Conservation (phyloP, 2,797 vertebrate genomes). For the Neomorphus geoffroyi region DNA sequence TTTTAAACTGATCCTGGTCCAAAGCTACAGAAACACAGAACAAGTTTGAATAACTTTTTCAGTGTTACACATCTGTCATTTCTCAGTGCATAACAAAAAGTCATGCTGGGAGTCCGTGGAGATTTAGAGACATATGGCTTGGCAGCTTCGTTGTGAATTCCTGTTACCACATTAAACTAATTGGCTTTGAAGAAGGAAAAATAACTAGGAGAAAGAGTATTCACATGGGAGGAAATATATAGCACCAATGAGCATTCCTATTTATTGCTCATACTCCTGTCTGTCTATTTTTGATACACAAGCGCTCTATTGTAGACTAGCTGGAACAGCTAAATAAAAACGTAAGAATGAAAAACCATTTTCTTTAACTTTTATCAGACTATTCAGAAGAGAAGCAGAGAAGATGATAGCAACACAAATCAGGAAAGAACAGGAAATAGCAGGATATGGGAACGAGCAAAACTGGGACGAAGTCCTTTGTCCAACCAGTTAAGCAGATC, state of each 20-base stretch:
- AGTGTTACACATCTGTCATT: conserved; percentile 57
- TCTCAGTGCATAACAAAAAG: not conserved
- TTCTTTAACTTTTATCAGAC: not conserved
- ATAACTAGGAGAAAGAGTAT: conserved; percentile 19
- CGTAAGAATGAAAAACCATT: not conserved
- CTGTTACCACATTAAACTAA: conserved; percentile 14
- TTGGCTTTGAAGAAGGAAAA: conserved; percentile 34
- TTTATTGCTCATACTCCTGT: not conserved
- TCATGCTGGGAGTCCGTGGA: not conserved
- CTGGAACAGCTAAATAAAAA: not conserved
- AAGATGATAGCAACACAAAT: not conserved
- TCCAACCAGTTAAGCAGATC: not conserved
- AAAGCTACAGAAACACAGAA: not conserved
- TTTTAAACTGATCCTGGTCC: not conserved
- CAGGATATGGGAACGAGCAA: not conserved
- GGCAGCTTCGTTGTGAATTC: conserved; percentile 24
- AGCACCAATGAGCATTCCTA: not conserved
- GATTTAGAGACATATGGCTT: conserved; percentile 19
- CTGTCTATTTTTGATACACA: not conserved
- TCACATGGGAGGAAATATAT: not conserved
- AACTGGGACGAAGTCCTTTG: not conserved
- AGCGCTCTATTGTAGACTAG: not conserved
- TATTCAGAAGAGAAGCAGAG: not conserved
- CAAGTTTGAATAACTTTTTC: conserved; percentile 19
- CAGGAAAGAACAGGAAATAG: not conserved